Evolutionary conservation across 2,797 vertebrate species (phyloP), one percentile per base, ranked within the genome.

Genomic region (Odontamblyopus lacepedii): DNA sequence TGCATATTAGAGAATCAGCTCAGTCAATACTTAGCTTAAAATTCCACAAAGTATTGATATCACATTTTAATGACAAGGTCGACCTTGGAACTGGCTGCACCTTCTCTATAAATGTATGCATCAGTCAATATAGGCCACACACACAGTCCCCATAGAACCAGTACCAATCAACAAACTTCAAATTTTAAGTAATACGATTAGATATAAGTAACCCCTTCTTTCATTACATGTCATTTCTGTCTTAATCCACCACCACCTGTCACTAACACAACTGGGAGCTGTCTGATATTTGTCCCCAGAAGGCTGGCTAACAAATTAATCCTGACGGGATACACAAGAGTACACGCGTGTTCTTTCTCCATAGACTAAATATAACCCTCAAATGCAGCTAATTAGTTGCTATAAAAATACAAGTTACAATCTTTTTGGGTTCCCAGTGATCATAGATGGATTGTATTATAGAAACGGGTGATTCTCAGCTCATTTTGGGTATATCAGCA

Each of bases 311-410:
- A 88, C 79, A 78, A 86, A 79, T 83, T 91, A 84, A 91, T 91
- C 88, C 82, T 76, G 70, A 70, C 11, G 72, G 82, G 72, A 89
- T 88, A 86, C 72, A 77, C 27, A 72, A 80, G 82, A 88, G 72
- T 75, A 78, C 83, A 76, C 80, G 77, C 78, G 53, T 80, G 82
- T 77, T 87, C 70, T 78, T 73, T 81, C 81, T 82, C 41, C 77
- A 87, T 89, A 88, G 84, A 83, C 78, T 81, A 80, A 63, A 78
- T 80, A 27, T 66, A 88, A 87, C 80, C 84, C 81, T 68, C 67
- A 57, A 75, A 83, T 72, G 70, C 82, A 73, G 74, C 76, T 86
- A 87, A 88, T 87, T 88, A 80, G 83, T 79, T 23, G 23, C 30
- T 78, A 76, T 85, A 83, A 76, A 71, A 72, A 83, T 81, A 48